A percentile compares a stretch with the other conserved stretches of the same genome.
Evolutionary conservation across 2,113 vertebrate species (phyloP).

Genomic region (Manacus vitellinus): DNA sequence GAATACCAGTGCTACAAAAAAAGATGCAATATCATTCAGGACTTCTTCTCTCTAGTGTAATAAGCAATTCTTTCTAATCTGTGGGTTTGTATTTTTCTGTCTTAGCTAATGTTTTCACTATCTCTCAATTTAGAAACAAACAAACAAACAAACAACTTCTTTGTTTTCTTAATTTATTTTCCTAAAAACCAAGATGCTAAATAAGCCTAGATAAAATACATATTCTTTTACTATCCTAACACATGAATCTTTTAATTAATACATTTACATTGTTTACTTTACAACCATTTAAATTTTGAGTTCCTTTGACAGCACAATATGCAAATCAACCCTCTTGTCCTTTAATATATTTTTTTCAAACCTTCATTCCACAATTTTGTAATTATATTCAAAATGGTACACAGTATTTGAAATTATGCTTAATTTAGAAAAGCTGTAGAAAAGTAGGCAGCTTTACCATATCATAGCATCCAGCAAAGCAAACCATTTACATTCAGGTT

Average conservation of each 20-base stretch:
- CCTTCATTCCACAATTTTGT: not conserved
- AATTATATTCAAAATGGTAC: not conserved
- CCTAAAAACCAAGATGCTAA: not conserved
- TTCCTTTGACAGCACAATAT: not conserved
- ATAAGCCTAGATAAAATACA: not conserved
- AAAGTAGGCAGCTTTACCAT: not conserved
- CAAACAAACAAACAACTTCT: not conserved
- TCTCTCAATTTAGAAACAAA: not conserved
- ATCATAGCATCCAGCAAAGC: not conserved
- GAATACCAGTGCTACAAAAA: not conserved
- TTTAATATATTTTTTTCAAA: not conserved
- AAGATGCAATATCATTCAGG: not conserved
- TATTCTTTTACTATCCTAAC: not conserved
- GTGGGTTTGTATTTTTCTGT: not conserved
- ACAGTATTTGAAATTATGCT: not conserved
- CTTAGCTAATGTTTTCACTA: not conserved
- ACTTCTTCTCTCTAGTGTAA: not conserved
- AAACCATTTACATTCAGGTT: not conserved
- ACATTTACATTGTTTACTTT: not conserved
- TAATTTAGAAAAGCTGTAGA: not conserved
- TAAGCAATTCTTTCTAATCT: not conserved
- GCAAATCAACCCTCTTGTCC: not conserved
- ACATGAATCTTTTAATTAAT: not conserved
- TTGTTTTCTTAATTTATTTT: not conserved
- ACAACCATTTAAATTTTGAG: not conserved